Evolutionary conservation across 2,113 vertebrate genomes (phyloP).

Genomic region (Sapayoa aenigma): DNA sequence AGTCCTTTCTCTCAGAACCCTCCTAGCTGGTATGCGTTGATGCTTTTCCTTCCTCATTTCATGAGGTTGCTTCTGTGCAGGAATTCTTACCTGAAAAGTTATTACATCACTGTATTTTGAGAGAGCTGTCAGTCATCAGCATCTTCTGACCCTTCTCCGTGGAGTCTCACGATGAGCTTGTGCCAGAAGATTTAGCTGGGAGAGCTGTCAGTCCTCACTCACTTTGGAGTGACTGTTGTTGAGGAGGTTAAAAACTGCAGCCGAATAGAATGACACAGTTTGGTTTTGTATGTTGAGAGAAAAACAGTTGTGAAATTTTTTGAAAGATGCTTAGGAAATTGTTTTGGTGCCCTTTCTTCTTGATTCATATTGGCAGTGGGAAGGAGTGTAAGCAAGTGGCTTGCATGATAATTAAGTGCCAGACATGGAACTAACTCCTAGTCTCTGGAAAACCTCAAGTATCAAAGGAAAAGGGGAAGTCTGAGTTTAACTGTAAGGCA

Average conservation of each 20-base stretch:
- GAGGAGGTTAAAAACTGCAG: neutral
- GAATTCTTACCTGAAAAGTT: neutral
- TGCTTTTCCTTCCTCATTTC: neutral
- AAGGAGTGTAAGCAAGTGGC: neutral
- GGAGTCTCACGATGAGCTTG: fast-evolving
- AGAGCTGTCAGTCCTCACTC: neutral
- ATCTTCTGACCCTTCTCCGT: neutral
- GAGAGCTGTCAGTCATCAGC: neutral
- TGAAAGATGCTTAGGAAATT: neutral
- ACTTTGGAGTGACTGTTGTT: neutral
- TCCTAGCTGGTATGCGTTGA: neutral
- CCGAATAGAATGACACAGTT: neutral
- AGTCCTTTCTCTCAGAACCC: neutral
- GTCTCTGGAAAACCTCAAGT: neutral
- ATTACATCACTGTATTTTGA: neutral
- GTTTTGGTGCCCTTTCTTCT: neutral
- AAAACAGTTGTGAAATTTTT: neutral
- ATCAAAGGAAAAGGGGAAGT: conserved; percentile 29
- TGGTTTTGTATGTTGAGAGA: neutral
- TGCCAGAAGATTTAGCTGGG: neutral
- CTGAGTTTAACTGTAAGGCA: conserved; percentile 10
- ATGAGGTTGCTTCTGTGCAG: neutral
- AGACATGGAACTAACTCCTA: neutral
- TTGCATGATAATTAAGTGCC: conserved; percentile 3
- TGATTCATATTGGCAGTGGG: neutral